phyloP scores from a whole-genome alignment of 2,797 vertebrate genomes.

The Pipistrellus pipistrellus region DNA sequence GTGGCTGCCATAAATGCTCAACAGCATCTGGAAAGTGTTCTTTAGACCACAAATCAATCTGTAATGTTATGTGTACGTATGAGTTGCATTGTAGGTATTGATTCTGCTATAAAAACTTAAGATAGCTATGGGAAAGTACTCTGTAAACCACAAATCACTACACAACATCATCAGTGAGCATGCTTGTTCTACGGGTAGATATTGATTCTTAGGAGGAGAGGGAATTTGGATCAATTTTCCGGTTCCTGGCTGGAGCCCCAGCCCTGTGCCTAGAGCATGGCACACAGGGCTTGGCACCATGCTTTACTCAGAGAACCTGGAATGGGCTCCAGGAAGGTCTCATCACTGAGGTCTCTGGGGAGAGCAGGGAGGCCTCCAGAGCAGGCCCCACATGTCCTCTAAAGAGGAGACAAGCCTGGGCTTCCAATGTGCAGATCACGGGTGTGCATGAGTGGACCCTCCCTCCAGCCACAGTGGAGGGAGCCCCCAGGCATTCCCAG shows the following conservation, averaged over 20 bases:
- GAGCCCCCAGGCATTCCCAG: too few relatives aligned
- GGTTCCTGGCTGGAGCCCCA: background rate
- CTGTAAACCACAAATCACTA: background rate
- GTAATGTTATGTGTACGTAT: background rate
- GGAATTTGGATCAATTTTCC: background rate
- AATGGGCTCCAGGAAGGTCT: background rate
- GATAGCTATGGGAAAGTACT: background rate
- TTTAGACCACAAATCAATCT: background rate
- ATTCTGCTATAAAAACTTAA: background rate
- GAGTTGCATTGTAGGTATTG: background rate
- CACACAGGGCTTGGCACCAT: too few relatives aligned
- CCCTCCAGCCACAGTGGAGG: background rate
- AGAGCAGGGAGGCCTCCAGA: background rate
- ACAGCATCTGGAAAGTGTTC: background rate
- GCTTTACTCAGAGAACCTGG: background rate
- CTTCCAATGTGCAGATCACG: background rate
- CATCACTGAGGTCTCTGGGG: background rate
- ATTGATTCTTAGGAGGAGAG: background rate
- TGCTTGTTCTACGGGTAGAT: background rate
- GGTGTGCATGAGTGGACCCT: background rate
- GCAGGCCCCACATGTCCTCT: background rate
- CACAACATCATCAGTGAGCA: background rate
- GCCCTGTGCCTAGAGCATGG: background rate
- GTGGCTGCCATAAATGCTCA: background rate
- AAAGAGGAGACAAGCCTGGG: background rate